Evolutionary conservation across 2,113 vertebrate species (phyloP), one percentile per base, ranked within the genome.

Genomic region (Pachycephala philippinensis): DNA sequence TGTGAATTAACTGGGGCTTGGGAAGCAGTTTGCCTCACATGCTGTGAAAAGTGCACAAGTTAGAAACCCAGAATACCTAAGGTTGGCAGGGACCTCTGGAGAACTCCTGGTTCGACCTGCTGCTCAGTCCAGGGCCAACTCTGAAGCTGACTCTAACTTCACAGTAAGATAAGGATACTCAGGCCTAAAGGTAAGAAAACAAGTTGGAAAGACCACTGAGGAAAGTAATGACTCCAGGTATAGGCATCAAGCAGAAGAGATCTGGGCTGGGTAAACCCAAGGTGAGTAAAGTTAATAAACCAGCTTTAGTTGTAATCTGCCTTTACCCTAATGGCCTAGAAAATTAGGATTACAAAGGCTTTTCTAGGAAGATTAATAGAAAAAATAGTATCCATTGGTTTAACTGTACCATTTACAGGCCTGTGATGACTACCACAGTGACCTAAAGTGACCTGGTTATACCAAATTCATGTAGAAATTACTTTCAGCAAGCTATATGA

Each of bases 331-430:
- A 93, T 89, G 70, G 65, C 81, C 87, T 95, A 87, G 87, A 84
- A 92, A 97, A 93, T 95, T 84, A 87, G 87, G 90, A 97, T 95
- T 96, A 95, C 77, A 64, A 59, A 89, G 53, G 90, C 81, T 95
- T 96, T 91, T 93, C 90, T 82, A 56, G 77, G 92, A 84, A 91
- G 92, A 95, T 93, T 91, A 95, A 87, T 81, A 92, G 86, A 88
- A 95, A 96, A 93, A 93, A 90, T 77, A 93, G 86, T 74, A 89
- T 84, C 89, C 9, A 14, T 12, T 84, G 47, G 15, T 95, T 74
- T 86, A 92, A 89, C 71, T 47, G 5, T 33, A 90, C 63, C 22
- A 3, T 70, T 93, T 84, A 53, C 83, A 92, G 72, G 33, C n/a
- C 59, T 54, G 33, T 47, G 23, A 76, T 88, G 50, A 56, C 53